phyloP scores from a whole-genome alignment of 1,140 invertebrate genomes.

The Eubasilissa regina region DNA sequence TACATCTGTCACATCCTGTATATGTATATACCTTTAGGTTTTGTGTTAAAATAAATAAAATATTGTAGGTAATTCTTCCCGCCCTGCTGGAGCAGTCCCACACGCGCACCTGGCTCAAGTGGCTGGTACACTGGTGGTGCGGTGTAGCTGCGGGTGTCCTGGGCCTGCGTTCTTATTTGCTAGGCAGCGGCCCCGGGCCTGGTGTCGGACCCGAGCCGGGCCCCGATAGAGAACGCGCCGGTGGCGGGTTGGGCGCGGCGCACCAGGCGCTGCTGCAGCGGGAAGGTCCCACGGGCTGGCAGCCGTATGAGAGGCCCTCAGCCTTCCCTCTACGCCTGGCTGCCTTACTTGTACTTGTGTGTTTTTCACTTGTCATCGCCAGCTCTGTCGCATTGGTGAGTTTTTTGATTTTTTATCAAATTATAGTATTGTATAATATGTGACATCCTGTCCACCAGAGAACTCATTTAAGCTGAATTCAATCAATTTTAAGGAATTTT shows the following conservation, averaged over 20 bases:
- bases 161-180: conserved; percentile 90
- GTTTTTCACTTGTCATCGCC: conserved; percentile 86
- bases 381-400: conserved; percentile 83
- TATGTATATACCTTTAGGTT: background rate
- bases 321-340: conserved; percentile 87
- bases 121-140: conserved; percentile 91
- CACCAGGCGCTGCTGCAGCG: conserved; percentile 85
- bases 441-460: no score
- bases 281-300: conserved; percentile 85
- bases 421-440: conserved; percentile 50
- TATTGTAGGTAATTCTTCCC: conserved; percentile 87
- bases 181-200: conserved; percentile 78
- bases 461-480: no score
- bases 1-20: no score
- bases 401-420: conserved; percentile 18
- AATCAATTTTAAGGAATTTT: no score
- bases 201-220: conserved; percentile 54
- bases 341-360: conserved; percentile 85
- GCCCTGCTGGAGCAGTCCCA: conserved; percentile 97
- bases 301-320: conserved; percentile 89
- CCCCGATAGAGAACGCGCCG: conserved; percentile 62
- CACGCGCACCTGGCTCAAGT: conserved; percentile 93
- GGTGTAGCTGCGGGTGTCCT: conserved; percentile 87
- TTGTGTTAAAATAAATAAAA: background rate
- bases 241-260: conserved; percentile 82